phyloP scores from a whole-genome alignment of 2,113 vertebrate genomes.

The Syngnathoides biaculeatus region DNA sequence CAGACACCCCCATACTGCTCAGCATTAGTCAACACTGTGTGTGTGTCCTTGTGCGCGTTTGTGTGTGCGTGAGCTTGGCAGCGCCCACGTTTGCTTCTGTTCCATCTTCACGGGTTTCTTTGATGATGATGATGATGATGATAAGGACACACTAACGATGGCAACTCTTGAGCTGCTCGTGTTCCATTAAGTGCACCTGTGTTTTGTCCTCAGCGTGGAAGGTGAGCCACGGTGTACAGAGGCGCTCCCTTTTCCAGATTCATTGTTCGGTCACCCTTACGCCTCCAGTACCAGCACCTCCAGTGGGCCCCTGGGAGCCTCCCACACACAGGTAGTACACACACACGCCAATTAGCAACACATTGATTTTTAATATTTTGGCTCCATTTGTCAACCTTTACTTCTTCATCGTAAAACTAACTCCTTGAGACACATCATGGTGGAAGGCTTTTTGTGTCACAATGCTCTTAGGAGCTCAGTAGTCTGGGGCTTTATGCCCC shows the following conservation, averaged over 20 bases:
- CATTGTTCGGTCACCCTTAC: conserved; percentile 74
- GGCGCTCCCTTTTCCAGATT: conserved; percentile 77
- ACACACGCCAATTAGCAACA: not conserved
- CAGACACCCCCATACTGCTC: conserved; percentile 14
- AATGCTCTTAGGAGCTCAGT: too few species aligned
- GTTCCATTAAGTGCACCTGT: not conserved
- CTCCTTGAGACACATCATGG: too few species aligned
- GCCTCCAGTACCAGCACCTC: conserved; percentile 61
- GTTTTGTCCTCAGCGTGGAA: conserved; percentile 77
- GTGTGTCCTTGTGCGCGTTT: conserved; percentile 9
- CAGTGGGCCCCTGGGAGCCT: conserved; percentile 50
- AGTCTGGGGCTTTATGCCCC: too few species aligned
- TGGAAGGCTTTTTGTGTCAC: too few species aligned
- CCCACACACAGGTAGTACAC: conserved; percentile 50
- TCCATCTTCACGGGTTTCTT: conserved; percentile 42
- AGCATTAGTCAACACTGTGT: conserved; percentile 43
- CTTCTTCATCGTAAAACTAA: too few species aligned
- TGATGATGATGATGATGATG: conserved; percentile 28
- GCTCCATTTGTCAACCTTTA: too few species aligned
- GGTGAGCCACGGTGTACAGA: conserved; percentile 80
- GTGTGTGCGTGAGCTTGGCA: conserved; percentile 22
- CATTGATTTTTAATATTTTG: too few species aligned
- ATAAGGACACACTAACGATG: not conserved
- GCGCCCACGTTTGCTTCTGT: conserved; percentile 47
- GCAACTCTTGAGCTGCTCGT: not conserved